Evolutionary conservation across 2,888 invertebrate genomes (phyloP), one percentile per base, ranked within the genome.

Genomic region (Eristalinus sepulchralis): DNA sequence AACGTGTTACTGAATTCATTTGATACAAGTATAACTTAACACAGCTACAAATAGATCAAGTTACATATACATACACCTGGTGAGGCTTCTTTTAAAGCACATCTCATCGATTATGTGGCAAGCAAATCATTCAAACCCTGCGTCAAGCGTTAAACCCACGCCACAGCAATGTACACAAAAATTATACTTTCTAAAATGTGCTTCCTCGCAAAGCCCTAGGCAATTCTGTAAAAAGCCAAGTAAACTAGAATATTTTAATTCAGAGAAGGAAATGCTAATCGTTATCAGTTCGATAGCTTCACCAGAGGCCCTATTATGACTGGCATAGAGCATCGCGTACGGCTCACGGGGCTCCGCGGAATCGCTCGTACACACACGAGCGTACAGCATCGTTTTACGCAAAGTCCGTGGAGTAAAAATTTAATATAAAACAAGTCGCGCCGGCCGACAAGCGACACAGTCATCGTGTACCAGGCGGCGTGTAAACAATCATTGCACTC

Each of bases 381-480:
- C n/a, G 39, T 4, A 39, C 39, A 39, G 13, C 47, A 8, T 47
- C 47, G 27, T 47, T 17, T 17, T 17, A 47, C 47, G 47, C 47
- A 17, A 47, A 47, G 8, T 47, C 17, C 8, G 17, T 5, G 47
- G 47, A 57, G 64, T 20, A 47, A 1, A n/a, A 47, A 13, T 70
- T 67, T 55, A 66, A 80, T 84, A 84, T 84, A 84, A 84, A 84
- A 75, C 13, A 80, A 57, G 57, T 57, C 27, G 67, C 47, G 55
- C 27, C 33, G 67, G 66, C 71, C 11, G 27, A 27, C 33, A 3
- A 72, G 62, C 55, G 67, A 17, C 66, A 84, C 81, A 84, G 70
- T 84, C 63, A 84, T 76, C 66, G 71, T 62, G 76, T 76, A 76
- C 71, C 71, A 64, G 76, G 76, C 34, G 71, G 27, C 62, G 62